Conservation (phyloP, 2,113 vertebrate species). For the Puffinus mauretanicus region DNA sequence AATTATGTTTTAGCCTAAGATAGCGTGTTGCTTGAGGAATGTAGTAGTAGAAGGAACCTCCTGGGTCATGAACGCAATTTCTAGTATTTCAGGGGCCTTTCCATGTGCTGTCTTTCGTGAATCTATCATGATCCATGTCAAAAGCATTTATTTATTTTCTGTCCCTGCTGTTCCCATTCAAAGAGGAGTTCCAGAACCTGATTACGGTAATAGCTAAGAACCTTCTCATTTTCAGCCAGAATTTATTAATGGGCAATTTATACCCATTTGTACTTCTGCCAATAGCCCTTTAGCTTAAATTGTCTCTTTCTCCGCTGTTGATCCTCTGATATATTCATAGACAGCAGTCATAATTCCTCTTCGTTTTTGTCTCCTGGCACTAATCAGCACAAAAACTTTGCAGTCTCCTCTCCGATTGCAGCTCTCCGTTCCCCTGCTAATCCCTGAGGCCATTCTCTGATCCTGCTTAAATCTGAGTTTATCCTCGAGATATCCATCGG, state of each 20-base stretch:
- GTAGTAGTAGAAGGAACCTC: neutral
- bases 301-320: neutral
- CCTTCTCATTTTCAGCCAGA: slow-evolving; percentile 34
- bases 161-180: neutral
- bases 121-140: neutral
- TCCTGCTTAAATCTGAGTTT: neutral
- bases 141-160: slow-evolving; percentile 35
- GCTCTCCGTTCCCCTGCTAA: neutral
- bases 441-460: neutral
- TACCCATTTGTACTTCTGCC: slow-evolving; percentile 56
- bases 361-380: neutral
- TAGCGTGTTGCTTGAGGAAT: neutral
- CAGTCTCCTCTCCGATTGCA: neutral
- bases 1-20: neutral
- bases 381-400: neutral
- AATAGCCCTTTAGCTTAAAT: slow-evolving; percentile 49
- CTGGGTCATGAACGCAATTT: neutral
- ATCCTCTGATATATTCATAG: slow-evolving; percentile 36
- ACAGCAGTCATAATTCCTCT: slow-evolving; percentile 25
- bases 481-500: fast-evolving
- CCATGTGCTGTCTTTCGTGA: neutral
- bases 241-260: slow-evolving; percentile 60
- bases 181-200: slow-evolving; percentile 31
- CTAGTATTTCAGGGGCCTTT: neutral
- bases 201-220: slow-evolving; percentile 28